Base-by-base conservation (phyloP, 2,888 invertebrate genomes). In the Drosophila rubida region DNA sequence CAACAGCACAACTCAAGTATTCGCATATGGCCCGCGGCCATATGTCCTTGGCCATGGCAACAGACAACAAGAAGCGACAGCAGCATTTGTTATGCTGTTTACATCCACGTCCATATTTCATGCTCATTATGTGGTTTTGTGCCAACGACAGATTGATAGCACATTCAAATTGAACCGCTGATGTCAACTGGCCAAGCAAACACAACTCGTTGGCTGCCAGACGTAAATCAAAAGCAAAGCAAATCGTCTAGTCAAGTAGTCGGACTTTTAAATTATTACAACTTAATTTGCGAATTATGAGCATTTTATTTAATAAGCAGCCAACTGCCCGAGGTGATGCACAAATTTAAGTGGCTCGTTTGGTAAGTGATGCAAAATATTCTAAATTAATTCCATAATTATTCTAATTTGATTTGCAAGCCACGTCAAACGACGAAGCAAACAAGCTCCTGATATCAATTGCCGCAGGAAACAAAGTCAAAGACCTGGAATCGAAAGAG, bases 31-130 rank as follows among this genome's bases (percentile, higher is more conserved):
- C 74, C 66, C 39, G 35, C n/a, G 60, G 78, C 19, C 50, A 62
- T 23, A 42, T 66, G 37, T 65, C 32, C 65, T 70, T 58, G 57
- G 48, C 35, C 54, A 23, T 41, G 51, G 42, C 42, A 57, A 27
- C 39, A 27, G 19, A 13, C 35, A 6, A 37, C 4, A 6, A 7
- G 7, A 25, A 25, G 25, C 25, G 6, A n/a, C 6, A 50, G 37
- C 57, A 49, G 35, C 53, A 22, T 45, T 59, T 45, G 14, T 42
- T 59, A 19, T 70, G 32, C 65, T 44, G 45, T 53, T 53, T 60
- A 39, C 45, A 69, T 60, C 82, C 71, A 19, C 23, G 16, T n/a
- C n/a, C 50, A 59, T 75, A 55, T 50, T 68, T 57, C 42, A 39
- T 25, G 59, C 51, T 72, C 30, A 65, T 65, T 55, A 53, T 44